phyloP scores from a whole-genome alignment of 1,140 invertebrate genomes.

The Drosophila tristis region DNA sequence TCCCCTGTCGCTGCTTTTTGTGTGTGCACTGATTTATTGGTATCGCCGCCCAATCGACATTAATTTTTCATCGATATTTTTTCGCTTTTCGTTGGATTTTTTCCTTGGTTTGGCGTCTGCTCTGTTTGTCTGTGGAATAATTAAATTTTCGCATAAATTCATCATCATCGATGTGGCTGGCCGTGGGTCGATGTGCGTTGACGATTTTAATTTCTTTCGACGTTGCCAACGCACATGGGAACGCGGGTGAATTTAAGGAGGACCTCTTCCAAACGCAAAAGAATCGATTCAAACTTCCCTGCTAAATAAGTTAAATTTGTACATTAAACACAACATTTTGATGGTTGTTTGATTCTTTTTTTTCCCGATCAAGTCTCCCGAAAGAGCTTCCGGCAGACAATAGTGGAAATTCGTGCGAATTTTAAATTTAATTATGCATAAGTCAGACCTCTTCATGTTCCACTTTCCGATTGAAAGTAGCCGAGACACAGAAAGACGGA shows the following conservation, averaged over 20 bases:
- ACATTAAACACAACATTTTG: too few species aligned
- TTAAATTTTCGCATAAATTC: slow-evolving; percentile 81
- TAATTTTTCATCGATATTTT: slow-evolving; percentile 75
- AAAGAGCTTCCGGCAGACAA: too few species aligned
- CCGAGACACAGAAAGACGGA: too few species aligned
- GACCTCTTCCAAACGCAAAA: too few species aligned
- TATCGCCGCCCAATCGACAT: slow-evolving; percentile 75
- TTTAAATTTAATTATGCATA: too few species aligned
- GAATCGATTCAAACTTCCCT: too few species aligned
- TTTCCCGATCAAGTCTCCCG: too few species aligned
- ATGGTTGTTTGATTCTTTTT: too few species aligned
- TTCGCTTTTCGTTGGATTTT: slow-evolving; percentile 18
- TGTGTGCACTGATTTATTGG: slow-evolving; percentile 75
- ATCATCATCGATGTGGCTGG: slow-evolving; percentile 63
- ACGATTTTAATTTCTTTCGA: slow-evolving; percentile 78
- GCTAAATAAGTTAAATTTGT: too few species aligned
- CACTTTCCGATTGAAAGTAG: too few species aligned
- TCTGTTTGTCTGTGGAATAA: slow-evolving; percentile 74
- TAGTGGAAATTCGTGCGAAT: too few species aligned
- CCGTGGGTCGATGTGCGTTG: slow-evolving; percentile 25
- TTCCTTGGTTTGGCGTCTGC: slow-evolving; percentile 18
- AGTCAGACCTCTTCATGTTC: too few species aligned
- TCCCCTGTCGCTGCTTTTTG: slow-evolving; percentile 31
- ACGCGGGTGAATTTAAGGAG: background rate
- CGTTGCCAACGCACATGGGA: slow-evolving; percentile 34